Evolutionary conservation across 2,797 vertebrate genomes (phyloP), one percentile per base, ranked within the genome.

Genomic region (Coilia nasus): DNA sequence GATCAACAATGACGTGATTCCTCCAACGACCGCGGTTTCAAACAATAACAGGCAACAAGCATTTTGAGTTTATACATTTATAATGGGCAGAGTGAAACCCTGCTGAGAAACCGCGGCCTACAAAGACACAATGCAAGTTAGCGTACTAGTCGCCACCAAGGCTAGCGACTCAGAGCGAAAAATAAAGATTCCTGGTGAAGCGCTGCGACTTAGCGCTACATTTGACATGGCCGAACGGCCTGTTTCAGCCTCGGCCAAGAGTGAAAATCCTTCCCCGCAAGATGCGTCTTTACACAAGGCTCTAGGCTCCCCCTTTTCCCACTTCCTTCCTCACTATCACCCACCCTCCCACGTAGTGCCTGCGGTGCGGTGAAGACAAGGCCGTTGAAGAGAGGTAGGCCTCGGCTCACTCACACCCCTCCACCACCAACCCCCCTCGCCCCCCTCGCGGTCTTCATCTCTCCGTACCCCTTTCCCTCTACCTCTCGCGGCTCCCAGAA

Each of bases 401-500:
- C 94, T 93, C 92, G 88, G 87, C 88, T 92, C 89, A 84, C 88
- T 28, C 87, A 1, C 85, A 31, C 82, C 81, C 19, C 6, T 81
- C 84, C 54, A 17, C 86, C 67, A 35, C 47, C 50, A 54, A 54
- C 25, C 44, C 67, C 41, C 28, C 47, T 87, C 56, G 85, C 84
- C 90, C 92, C 91, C 92, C 89, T 92, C 90, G 89, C 91, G 89
- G 91, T 88, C 92, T 92, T 84, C 94, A 91, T 93, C 92, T 92
- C 90, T 89, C 87, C 89, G 83, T 85, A 71, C 93, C 92, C 89
- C 92, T 89, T 91, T 92, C 91, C 92, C 92, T 93, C 93, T 93
- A 87, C 92, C 94, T 93, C 94, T 93, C 94, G 92, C 93, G 92
- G 93, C 94, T 93, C 93, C 94, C 92, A 88, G 91, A 94, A 95